These are phyloP conservation scores for Labrus mixtus DNA, from an alignment of 2,113 vertebrate species.

Conservation along the genomic window DNA sequence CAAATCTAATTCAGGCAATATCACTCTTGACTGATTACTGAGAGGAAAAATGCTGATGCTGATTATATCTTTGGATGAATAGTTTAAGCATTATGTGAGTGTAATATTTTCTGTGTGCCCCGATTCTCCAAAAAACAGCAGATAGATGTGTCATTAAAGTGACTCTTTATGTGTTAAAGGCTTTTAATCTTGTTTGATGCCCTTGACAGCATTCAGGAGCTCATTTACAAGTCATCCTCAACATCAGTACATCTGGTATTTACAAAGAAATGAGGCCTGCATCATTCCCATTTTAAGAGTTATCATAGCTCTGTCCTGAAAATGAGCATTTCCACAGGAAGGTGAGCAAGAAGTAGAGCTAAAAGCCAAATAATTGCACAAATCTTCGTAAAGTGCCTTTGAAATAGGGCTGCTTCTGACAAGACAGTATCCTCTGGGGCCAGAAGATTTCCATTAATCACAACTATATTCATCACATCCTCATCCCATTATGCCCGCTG, in stretches of 20 bases:
- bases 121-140: too few relatives aligned
- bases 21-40: not conserved
- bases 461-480: slow-evolving; percentile 23
- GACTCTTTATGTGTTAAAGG: not conserved
- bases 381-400: slow-evolving; percentile 67
- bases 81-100: not conserved
- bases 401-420: slow-evolving; percentile 65
- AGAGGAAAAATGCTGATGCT: not conserved
- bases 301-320: slow-evolving; percentile 1
- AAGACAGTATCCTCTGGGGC: slow-evolving; percentile 57
- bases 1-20: not conserved
- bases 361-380: slow-evolving; percentile 80
- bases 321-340: not conserved
- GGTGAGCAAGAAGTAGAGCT: slow-evolving; percentile 54
- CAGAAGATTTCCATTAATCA: slow-evolving; percentile 54
- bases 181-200: not conserved
- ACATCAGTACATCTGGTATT: not conserved
- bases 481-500: slow-evolving; percentile 25
- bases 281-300: not conserved
- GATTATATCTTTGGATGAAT: not conserved
- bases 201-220: not conserved
- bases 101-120: not conserved
- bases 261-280: not conserved
- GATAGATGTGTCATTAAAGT: too few relatives aligned
- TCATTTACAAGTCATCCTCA: not conserved